phyloP scores from a whole-genome alignment of 2,797 vertebrate species.

The Anabas testudineus region DNA sequence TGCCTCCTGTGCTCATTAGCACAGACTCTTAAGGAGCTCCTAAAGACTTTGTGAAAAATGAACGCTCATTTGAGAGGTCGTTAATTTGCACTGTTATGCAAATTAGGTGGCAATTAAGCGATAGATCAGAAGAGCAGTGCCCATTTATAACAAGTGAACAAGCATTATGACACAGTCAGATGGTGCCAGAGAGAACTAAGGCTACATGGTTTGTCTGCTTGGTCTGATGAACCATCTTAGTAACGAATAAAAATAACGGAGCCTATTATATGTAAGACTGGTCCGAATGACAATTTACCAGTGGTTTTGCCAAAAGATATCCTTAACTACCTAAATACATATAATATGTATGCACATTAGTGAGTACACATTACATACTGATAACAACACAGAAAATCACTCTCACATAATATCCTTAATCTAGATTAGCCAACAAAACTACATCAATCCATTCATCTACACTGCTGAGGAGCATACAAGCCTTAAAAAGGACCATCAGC shows the following conservation, averaged over 20 bases:
- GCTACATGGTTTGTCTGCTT: slow-evolving; percentile 61
- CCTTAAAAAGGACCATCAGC: slow-evolving; percentile 25
- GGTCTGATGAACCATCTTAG: slow-evolving; percentile 48
- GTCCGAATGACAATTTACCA: slow-evolving; percentile 25
- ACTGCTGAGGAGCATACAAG: slow-evolving; percentile 29
- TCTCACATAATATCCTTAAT: slow-evolving; percentile 17
- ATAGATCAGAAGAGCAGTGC: slow-evolving; percentile 88
- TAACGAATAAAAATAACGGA: slow-evolving; percentile 51
- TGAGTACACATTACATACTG: slow-evolving; percentile 4
- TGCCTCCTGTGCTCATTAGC: slow-evolving; percentile 90
- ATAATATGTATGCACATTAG: slow-evolving; percentile 7
- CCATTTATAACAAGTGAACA: slow-evolving; percentile 89
- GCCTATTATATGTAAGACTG: slow-evolving; percentile 25
- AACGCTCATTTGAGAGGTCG: slow-evolving; percentile 90
- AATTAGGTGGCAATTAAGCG: slow-evolving; percentile 91
- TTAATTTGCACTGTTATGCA: slow-evolving; percentile 93
- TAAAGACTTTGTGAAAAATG: slow-evolving; percentile 93
- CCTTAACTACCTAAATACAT: background rate
- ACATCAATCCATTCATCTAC: slow-evolving; percentile 40
- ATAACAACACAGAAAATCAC: slow-evolving; percentile 22
- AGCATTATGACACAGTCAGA: slow-evolving; percentile 87
- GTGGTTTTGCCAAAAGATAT: slow-evolving; percentile 13
- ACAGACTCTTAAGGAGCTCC: slow-evolving; percentile 90
- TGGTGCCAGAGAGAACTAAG: slow-evolving; percentile 75
- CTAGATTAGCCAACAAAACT: slow-evolving; percentile 48